phyloP scores from a whole-genome alignment of 1,140 invertebrate genomes.

The Zaprionus davidi region DNA sequence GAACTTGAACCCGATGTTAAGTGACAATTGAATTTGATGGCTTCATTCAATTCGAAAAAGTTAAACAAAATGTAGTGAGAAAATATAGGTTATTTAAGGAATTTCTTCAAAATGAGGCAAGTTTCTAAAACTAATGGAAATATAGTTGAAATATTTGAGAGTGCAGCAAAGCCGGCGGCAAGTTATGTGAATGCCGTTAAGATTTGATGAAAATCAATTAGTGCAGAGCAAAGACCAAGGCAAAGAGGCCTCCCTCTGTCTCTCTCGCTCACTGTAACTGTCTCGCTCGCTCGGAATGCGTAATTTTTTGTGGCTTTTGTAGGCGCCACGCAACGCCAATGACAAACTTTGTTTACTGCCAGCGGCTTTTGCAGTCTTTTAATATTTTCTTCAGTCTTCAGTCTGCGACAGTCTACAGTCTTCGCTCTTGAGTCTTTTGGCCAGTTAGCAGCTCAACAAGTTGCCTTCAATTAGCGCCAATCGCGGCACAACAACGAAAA shows the following conservation, averaged over 20 bases:
- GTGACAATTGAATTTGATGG: slow-evolving; percentile 70
- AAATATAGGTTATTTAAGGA: neutral
- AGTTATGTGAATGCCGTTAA: slow-evolving; percentile 45
- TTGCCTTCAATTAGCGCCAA: slow-evolving; percentile 81
- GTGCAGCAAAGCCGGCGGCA: slow-evolving; percentile 6
- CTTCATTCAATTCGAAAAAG: slow-evolving; percentile 52
- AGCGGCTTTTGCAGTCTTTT: slow-evolving; percentile 50
- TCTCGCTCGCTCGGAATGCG: slow-evolving; percentile 2
- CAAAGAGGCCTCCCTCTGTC: slow-evolving; percentile 23
- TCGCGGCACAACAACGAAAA: slow-evolving; percentile 75
- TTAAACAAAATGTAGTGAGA: slow-evolving; percentile 27
- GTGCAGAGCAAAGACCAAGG: slow-evolving; percentile 46
- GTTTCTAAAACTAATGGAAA: slow-evolving; percentile 6
- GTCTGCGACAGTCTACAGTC: slow-evolving; percentile 6
- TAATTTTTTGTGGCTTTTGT: slow-evolving; percentile 23
- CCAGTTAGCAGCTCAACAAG: slow-evolving; percentile 57
- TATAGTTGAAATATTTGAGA: slow-evolving; percentile 11
- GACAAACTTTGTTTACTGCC: slow-evolving; percentile 55
- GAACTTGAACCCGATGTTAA: slow-evolving; percentile 72
- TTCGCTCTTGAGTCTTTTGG: slow-evolving; percentile 18
- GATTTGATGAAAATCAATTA: slow-evolving; percentile 69
- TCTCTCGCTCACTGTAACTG: neutral
- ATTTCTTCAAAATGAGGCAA: neutral
- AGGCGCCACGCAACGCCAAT: slow-evolving; percentile 35
- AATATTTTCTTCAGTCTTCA: slow-evolving; percentile 17